These are phyloP conservation scores for Epinotia nisella DNA, from an alignment of 2,888 invertebrate species.

Conservation along the genomic window DNA sequence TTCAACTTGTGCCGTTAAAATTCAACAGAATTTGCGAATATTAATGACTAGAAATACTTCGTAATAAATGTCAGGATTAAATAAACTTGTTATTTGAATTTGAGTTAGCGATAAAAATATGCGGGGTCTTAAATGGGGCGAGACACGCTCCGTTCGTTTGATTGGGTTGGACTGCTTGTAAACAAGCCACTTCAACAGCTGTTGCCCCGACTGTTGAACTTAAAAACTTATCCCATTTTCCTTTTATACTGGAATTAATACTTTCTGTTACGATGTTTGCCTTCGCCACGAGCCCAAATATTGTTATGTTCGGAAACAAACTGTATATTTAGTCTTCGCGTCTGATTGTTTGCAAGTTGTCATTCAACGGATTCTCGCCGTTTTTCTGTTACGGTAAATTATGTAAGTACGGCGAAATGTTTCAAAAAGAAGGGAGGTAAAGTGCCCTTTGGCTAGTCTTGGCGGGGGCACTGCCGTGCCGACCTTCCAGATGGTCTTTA, in stretches of 20 bases:
- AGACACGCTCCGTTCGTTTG: constrained; percentile 20
- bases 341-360: not conserved
- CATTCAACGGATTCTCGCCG: too few relatives aligned
- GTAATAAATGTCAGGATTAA: constrained; percentile 28
- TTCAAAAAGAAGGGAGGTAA: too few relatives aligned
- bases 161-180: constrained; percentile 26
- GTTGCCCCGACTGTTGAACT: constrained; percentile 17
- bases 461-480: too few relatives aligned
- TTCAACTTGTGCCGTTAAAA: constrained; percentile 32
- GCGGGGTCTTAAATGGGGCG: constrained; percentile 3
- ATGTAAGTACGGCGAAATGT: too few relatives aligned
- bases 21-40: constrained; percentile 31
- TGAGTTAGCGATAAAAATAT: constrained; percentile 10
- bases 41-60: constrained; percentile 32
- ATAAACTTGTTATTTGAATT: constrained; percentile 29
- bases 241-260: constrained; percentile 35
- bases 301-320: not conserved
- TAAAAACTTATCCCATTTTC: constrained; percentile 36
- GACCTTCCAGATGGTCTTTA: too few relatives aligned
- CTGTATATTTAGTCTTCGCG: not conserved
- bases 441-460: too few relatives aligned
- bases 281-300: constrained; percentile 2
- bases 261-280: constrained; percentile 30
- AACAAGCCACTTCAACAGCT: constrained; percentile 40
- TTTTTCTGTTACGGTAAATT: too few relatives aligned